Evolutionary conservation across 2,113 vertebrate species (phyloP).

Genomic region (Gobius niger): DNA sequence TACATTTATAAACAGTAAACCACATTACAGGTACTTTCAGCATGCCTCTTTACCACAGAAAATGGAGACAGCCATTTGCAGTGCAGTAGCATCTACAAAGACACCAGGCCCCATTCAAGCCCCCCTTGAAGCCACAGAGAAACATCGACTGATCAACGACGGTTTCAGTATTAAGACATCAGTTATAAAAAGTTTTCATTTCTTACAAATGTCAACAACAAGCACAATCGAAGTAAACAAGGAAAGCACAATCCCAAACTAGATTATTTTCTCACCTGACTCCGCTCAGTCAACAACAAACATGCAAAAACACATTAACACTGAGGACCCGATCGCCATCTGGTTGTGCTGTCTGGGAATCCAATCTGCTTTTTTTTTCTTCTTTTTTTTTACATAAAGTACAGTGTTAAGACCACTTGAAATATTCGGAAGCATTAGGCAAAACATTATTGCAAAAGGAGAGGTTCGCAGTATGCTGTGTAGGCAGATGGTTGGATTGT

Average conservation of each 20-base stretch:
- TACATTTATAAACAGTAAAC: conserved; percentile 51
- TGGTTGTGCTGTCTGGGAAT: conserved; percentile 36
- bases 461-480: conserved; percentile 44
- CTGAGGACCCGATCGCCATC: conserved; percentile 53
- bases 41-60: conserved; percentile 46
- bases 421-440: conserved; percentile 71
- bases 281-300: conserved; percentile 54
- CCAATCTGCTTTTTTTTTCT: conserved; percentile 19
- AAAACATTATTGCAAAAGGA: conserved; percentile 69
- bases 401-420: conserved; percentile 56
- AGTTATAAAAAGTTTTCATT: conserved; percentile 14
- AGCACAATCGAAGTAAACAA: conserved; percentile 22
- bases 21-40: conserved; percentile 39
- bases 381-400: conserved; percentile 29
- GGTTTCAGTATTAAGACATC: conserved; percentile 38
- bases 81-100: conserved; percentile 26
- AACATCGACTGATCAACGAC: conserved; percentile 13
- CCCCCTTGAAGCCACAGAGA: neutral
- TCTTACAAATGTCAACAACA: conserved; percentile 23
- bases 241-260: conserved; percentile 32
- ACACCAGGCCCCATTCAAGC: neutral
- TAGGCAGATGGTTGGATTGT: conserved; percentile 5
- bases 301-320: conserved; percentile 60
- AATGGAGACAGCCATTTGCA: conserved; percentile 28
- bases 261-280: conserved; percentile 16